A percentile compares a stretch with the other conserved stretches of the same genome.
phyloP scores from a whole-genome alignment of 37 sponge, comb jelly and placozoan genomes.

The Aphrocallistes beatrix region DNA sequence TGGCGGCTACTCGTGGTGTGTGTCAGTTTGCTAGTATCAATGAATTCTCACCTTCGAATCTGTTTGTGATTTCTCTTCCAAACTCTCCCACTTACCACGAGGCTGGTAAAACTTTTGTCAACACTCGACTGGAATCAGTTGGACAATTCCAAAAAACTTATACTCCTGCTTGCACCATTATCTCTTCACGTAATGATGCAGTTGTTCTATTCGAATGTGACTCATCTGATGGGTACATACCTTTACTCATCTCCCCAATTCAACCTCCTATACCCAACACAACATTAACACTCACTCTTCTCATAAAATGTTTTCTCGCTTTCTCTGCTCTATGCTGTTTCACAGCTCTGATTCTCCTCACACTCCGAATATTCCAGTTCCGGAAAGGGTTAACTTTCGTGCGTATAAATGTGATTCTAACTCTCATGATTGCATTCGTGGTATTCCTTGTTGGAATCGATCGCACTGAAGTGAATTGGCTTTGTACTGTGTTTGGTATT shows the following conservation, averaged over 20 bases:
- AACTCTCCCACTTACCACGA: neutral
- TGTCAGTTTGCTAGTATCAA: neutral
- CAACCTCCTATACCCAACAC: neutral
- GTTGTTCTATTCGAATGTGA: neutral
- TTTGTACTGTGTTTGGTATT: neutral
- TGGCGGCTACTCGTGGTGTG: neutral
- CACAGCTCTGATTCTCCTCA: neutral
- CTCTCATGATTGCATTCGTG: neutral
- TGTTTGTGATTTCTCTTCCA: neutral
- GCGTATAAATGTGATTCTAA: neutral
- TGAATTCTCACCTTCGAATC: neutral
- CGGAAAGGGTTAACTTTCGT: neutral
- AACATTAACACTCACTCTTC: neutral
- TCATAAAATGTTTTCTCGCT: neutral
- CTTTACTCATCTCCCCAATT: neutral
- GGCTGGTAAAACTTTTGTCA: neutral
- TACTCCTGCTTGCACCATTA: neutral
- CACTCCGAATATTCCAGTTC: neutral
- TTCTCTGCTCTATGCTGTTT: neutral
- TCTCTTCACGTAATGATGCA: neutral
- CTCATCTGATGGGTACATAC: neutral
- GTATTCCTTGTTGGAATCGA: neutral
- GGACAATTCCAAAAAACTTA: neutral
- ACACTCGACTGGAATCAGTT: neutral
- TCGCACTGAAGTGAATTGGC: neutral